Conservation (phyloP, 2,888 invertebrate species). For the Drepana falcataria region DNA sequence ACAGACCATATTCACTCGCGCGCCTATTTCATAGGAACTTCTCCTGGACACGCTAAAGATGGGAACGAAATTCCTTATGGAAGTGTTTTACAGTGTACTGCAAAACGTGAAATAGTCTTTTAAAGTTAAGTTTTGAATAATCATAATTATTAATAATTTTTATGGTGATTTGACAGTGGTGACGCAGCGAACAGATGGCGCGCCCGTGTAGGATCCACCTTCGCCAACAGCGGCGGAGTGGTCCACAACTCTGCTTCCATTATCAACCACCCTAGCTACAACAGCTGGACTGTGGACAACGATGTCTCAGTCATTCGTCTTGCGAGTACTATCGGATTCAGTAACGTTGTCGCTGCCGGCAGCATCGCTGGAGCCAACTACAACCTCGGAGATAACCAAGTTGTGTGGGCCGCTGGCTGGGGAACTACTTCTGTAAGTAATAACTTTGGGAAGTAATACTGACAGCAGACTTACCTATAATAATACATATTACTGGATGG, state of each 20-base stretch:
- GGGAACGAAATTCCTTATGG: too few relatives aligned
- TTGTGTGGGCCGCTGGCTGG: slow-evolving; percentile 57
- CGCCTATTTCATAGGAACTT: too few relatives aligned
- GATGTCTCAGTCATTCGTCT: slow-evolving; percentile 48
- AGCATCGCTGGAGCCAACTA: slow-evolving; percentile 36
- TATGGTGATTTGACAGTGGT: slow-evolving; percentile 30
- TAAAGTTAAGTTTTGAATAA: too few relatives aligned
- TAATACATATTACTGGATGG: too few relatives aligned
- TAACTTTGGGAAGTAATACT: background rate
- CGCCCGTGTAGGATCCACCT: slow-evolving; percentile 40
- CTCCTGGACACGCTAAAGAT: too few relatives aligned
- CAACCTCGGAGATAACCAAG: slow-evolving; percentile 31
- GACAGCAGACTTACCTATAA: too few relatives aligned
- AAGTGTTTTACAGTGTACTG: too few relatives aligned
- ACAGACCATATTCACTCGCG: too few relatives aligned
- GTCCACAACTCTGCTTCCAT: slow-evolving; percentile 19
- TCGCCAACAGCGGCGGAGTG: slow-evolving; percentile 40
- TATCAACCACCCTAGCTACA: slow-evolving; percentile 41
- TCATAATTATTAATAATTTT: too few relatives aligned
- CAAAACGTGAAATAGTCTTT: too few relatives aligned
- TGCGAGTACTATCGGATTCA: slow-evolving; percentile 18
- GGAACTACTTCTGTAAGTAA: slow-evolving; percentile 42
- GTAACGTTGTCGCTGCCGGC: slow-evolving; percentile 21
- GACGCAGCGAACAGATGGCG: slow-evolving; percentile 30
- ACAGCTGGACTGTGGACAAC: slow-evolving; percentile 24